Evolutionary conservation across 1,140 invertebrate species (phyloP).

Genomic region (Leptoteleia sp.): DNA sequence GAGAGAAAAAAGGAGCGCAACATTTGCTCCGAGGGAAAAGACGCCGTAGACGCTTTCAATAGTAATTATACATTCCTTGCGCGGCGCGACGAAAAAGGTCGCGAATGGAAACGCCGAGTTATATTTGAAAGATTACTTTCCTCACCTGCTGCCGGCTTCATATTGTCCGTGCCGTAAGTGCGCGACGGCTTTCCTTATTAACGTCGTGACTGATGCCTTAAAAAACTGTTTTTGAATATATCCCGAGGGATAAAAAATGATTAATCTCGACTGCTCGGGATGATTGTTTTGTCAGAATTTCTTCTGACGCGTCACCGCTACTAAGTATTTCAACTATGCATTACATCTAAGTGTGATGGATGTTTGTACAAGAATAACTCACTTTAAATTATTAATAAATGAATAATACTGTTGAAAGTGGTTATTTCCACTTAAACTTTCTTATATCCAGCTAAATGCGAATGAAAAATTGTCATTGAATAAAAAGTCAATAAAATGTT

Average conservation of each 20-base stretch:
- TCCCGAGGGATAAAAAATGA: constrained; percentile 17
- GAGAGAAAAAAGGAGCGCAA: constrained; percentile 23
- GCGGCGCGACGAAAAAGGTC: constrained; percentile 24
- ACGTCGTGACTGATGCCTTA: constrained; percentile 31
- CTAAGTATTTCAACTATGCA: too few species aligned
- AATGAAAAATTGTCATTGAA: too few species aligned
- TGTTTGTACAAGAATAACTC: too few species aligned
- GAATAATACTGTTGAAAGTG: too few species aligned
- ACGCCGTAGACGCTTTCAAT: constrained; percentile 28
- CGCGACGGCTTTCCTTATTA: constrained; percentile 25
- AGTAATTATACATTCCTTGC: constrained; percentile 30
- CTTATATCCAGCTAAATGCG: too few species aligned
- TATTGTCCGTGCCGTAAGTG: constrained; percentile 18
- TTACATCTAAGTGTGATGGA: too few species aligned
- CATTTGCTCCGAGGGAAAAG: constrained; percentile 20
- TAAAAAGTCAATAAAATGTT: too few species aligned
- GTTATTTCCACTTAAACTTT: too few species aligned
- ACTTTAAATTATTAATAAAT: too few species aligned
- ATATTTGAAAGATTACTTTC: constrained; percentile 49
- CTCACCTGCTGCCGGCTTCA: constrained; percentile 22
- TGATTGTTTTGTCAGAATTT: constrained; percentile 24
- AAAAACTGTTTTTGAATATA: constrained; percentile 36
- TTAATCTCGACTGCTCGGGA: neutral
- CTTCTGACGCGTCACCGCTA: too few species aligned
- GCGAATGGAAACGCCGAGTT: constrained; percentile 18